phyloP scores from a whole-genome alignment of 2,888 invertebrate species.

The Hirtodrosophila alboralis region DNA sequence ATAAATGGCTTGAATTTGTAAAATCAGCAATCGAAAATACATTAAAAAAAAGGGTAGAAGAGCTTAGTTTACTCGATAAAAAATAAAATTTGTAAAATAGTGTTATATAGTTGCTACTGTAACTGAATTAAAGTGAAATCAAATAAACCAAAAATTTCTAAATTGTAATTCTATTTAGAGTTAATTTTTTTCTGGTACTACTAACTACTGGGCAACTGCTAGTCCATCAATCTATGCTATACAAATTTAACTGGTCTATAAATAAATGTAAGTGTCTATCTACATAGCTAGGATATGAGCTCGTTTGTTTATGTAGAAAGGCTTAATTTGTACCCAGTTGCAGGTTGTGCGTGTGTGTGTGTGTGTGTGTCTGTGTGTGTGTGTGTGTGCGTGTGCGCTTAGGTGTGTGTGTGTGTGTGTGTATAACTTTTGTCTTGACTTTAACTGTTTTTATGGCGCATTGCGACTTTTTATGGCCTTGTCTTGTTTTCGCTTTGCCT shows the following conservation, averaged over 20 bases:
- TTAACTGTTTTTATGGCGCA: constrained; percentile 80
- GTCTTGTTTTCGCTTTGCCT: constrained; percentile 72
- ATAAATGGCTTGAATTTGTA: too few relatives aligned
- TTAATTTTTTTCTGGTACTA: too few relatives aligned
- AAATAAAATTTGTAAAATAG: too few relatives aligned
- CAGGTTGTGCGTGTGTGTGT: constrained; percentile 6
- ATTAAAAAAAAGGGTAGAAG: too few relatives aligned
- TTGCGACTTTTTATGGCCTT: constrained; percentile 79
- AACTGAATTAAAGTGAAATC: too few relatives aligned
- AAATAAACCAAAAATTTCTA: too few relatives aligned
- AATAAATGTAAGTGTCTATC: constrained; percentile 52
- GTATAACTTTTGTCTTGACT: constrained; percentile 74
- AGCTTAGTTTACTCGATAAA: too few relatives aligned
- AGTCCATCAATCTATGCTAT: background rate
- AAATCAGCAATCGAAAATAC: too few relatives aligned
- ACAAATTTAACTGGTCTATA: constrained; percentile 29
- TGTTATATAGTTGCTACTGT: too few relatives aligned
- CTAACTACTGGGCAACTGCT: constrained; percentile 8
- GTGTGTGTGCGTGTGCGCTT: constrained; percentile 21
- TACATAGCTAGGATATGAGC: constrained; percentile 63
- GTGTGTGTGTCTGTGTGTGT: constrained; percentile 15
- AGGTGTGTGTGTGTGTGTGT: constrained; percentile 24
- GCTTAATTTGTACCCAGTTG: constrained; percentile 74
- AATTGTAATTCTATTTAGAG: too few relatives aligned
- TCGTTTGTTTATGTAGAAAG: constrained; percentile 77